Base-by-base conservation (phyloP, 2,888 invertebrate species). In the Agriopis leucophaearia region DNA sequence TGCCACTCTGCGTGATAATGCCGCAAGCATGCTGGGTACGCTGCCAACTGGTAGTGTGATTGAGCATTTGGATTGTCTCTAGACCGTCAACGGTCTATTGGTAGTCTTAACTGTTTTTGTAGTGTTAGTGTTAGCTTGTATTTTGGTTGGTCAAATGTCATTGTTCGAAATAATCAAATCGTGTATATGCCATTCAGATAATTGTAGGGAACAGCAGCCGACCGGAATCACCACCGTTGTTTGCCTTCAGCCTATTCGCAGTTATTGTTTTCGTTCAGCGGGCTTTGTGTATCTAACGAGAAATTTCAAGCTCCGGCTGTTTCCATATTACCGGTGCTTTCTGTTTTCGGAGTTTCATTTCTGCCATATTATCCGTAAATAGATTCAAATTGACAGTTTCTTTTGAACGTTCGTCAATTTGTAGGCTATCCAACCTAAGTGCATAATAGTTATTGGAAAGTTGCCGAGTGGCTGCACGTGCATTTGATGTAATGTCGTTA, bases 261-360 rank as follows among this genome's bases (percentile, higher is more conserved):
- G 71, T 75, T 71, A 76, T 74, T 76, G 76, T 77, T 75, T 74
- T 73, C 72, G 69, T 72, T 66, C 70, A 60, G 70, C 73, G 72
- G 74, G 75, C 75, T 79, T 78, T 81, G 80, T 84, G 78, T 74
- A 71, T 64, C 72, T 79, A 79, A 82, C 80, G 78, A 81, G 82
- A 79, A 81, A 81, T 83, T 81, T 78, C 73, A 79, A 78, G 77
- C 77, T 76, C 73, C 72, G 74, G 48, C 74, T 71, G 77, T 78
- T 78, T 77, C 73, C 74, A 77, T 79, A 78, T 73, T 71, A 70
- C 66, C 61, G 69, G 61, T 72, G 77, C 81, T 82, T 81, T 85
- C 81, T 80, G 76, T 80, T 84, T 80, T 78, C 79, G 75, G 79
- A 79, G 74, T 77, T 79, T 74, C 66, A 71, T 72, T 72, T 73